Evolutionary conservation across 1,140 invertebrate genomes (phyloP), one percentile per base, ranked within the genome.

Genomic region (Frieseomelitta varia): DNA sequence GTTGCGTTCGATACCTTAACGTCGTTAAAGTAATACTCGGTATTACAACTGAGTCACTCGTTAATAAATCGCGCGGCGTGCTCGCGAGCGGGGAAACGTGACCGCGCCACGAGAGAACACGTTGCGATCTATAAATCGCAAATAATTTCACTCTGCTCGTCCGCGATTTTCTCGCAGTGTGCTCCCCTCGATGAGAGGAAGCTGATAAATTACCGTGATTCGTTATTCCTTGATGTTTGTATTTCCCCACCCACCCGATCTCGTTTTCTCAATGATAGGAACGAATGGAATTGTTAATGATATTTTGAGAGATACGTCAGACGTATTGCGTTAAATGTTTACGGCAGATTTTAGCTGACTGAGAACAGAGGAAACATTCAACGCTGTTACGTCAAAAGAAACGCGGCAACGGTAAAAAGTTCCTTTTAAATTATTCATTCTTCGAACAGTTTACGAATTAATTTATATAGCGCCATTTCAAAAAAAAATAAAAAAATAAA

Each of bases 31-130:
- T 89, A 86, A 90, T 82, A 68, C 72, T 87, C 78, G 85, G 81
- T 79, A 80, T 85, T 85, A 84, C 51, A 69, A 88, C 85, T 91
- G 90, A 91, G 71, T 91, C 87, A 91, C 84, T 81, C 72, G 78
- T 80, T 86, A 86, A 91, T 90, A 85, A 85, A 73, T 74, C 68
- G 67, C 58, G 67, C 58, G 10, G 53, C 61, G 47, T 51, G 68
- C 63, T 21, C 63, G 51, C 63, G 15, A 68, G 24, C 39, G 47
- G 68, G 68, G 1, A 39, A 74, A 81, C 79, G 79, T 74, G 79
- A 65, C 21, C 69, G n/a, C 27, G 8, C 8, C n/a, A 4, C 51
- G 39, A 61, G 11, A 61, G 24, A 51, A 34, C 58, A 24, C 30
- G 39, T 24, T 30, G 75, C 56, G 76, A 79, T 55, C 63, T 34